phyloP scores from a whole-genome alignment of 1,140 invertebrate species.

The Cydia splendana region DNA sequence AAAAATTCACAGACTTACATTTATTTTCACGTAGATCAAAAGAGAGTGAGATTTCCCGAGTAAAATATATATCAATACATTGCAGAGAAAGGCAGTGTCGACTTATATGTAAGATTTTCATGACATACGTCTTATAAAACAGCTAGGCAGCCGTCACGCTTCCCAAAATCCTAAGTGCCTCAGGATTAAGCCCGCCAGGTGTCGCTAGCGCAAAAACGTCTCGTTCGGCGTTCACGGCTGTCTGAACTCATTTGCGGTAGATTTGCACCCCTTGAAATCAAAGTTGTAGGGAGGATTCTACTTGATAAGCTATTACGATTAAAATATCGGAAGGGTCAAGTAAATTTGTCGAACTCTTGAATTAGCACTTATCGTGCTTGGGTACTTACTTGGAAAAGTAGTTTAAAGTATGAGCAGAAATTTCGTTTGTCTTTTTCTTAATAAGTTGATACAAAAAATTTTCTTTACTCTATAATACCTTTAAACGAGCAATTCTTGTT shows the following conservation, averaged over 20 bases:
- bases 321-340: conserved; percentile 36
- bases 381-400: neutral
- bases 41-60: too few species aligned
- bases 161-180: conserved; percentile 67
- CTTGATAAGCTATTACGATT: conserved; percentile 50
- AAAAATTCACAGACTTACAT: too few species aligned
- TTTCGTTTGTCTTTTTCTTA: too few species aligned
- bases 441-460: too few species aligned
- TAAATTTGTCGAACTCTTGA: conserved; percentile 35
- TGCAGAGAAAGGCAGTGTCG: neutral
- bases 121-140: conserved; percentile 1
- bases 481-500: too few species aligned
- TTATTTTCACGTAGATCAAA: too few species aligned
- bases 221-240: conserved; percentile 64
- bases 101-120: neutral
- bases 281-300: conserved; percentile 41
- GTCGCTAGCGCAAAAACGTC: conserved; percentile 61
- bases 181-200: conserved; percentile 63
- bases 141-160: conserved; percentile 7
- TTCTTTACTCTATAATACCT: too few species aligned
- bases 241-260: conserved; percentile 62
- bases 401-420: neutral
- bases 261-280: conserved; percentile 43
- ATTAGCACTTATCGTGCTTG: neutral
- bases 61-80: neutral